Evolutionary conservation across 2,888 invertebrate genomes (phyloP).

Genomic region (Heliconius ethilla): DNA sequence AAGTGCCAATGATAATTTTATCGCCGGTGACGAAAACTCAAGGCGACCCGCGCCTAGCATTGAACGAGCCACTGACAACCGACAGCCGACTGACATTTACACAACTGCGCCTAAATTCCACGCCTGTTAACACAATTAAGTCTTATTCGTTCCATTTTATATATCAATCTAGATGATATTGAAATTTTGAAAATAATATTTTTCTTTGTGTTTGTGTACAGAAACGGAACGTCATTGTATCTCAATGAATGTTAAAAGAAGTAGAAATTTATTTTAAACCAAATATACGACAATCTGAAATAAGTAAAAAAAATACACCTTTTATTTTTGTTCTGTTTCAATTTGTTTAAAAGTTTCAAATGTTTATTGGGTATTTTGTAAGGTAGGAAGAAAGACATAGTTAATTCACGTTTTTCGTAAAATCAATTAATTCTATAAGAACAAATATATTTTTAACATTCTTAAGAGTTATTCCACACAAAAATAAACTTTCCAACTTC

Average conservation of each 20-base stretch:
- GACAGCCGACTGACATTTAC: constrained; percentile 62
- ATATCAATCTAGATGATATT: constrained; percentile 4
- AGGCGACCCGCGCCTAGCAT: constrained; percentile 22
- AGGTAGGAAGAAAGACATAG: neutral
- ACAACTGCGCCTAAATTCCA: constrained; percentile 53
- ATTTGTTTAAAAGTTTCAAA: too few species aligned
- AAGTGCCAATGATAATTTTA: constrained; percentile 21
- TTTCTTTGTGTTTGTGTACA: neutral
- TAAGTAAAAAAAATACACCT: too few species aligned
- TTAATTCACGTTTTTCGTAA: neutral
- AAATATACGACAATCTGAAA: neutral
- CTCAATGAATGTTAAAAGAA: neutral
- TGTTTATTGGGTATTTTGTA: neutral
- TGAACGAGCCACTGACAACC: constrained; percentile 36
- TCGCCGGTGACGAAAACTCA: constrained; percentile 16
- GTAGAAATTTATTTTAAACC: neutral
- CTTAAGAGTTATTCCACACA: neutral
- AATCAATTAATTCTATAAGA: neutral
- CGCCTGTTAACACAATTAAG: constrained; percentile 22
- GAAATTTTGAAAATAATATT: neutral
- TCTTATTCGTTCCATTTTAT: constrained; percentile 12
- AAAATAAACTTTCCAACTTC: too few species aligned
- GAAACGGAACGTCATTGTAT: neutral
- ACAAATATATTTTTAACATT: neutral
- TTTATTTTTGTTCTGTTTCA: too few species aligned